These are phyloP conservation scores for Chitala chitala DNA, from an alignment of 2,113 vertebrate genomes.

Conservation along the genomic window DNA sequence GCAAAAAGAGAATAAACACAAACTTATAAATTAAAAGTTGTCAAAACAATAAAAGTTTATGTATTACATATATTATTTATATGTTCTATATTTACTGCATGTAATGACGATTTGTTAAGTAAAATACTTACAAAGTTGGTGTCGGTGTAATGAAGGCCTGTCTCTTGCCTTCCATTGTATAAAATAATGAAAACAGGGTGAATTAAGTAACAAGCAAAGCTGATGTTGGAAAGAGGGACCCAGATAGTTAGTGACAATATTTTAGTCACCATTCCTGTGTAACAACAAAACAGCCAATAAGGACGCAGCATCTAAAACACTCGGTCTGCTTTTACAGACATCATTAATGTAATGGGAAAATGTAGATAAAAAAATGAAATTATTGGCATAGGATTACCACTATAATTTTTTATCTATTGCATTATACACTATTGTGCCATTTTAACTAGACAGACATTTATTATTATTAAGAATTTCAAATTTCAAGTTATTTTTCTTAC, in stretches of 20 bases:
- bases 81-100: too few species aligned
- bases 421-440: too few species aligned
- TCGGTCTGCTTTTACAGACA: neutral
- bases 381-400: neutral
- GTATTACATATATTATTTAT: too few species aligned
- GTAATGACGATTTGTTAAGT: neutral
- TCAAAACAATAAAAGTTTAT: too few species aligned
- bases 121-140: constrained; percentile 67
- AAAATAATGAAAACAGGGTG: constrained; percentile 72
- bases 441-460: too few species aligned
- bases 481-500: too few species aligned
- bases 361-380: neutral
- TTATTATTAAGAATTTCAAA: too few species aligned
- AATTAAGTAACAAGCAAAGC: constrained; percentile 73
- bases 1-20: constrained; percentile 12
- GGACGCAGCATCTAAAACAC: neutral
- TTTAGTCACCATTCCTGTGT: constrained; percentile 58
- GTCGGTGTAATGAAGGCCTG: constrained; percentile 67
- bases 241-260: constrained; percentile 64
- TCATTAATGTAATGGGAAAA: neutral
- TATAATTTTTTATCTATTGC: too few species aligned
- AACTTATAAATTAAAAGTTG: neutral
- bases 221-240: constrained; percentile 67
- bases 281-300: neutral
- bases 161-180: constrained; percentile 73